Evolutionary conservation across 37 sponge, comb jelly and placozoan genomes (phyloP), one percentile per base, ranked within the genome.

Genomic region (Amphimedon queenslandica): DNA sequence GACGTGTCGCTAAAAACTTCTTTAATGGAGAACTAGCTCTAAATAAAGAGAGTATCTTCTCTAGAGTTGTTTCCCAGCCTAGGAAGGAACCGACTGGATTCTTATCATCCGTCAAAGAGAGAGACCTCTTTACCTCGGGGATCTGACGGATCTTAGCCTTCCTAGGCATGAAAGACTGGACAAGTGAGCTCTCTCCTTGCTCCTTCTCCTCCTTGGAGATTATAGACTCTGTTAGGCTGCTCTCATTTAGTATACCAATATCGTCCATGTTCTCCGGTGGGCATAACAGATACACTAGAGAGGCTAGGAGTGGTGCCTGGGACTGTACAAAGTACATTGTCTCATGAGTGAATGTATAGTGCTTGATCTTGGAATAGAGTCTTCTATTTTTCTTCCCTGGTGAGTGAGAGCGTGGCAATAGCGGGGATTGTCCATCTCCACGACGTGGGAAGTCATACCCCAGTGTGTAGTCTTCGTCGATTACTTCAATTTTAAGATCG

Each of bases 311-410:
- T 2, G 74, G 61, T 0, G 66, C 25, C 37, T 68, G 78, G 0
- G 66, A 37, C 43, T 66, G 67, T n/a, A 84, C 74, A 67, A 84
- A 84, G 1, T 55, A 42, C 11, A 84, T 28, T 3, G 63, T 77
- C 39, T 82, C 83, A 4, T 58, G 13, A 1, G 83, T 82, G 33
- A 82, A 76, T 28, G 55, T n/a, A 40, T 76, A 63, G 57, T 29
- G 64, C 30, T 47, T 57, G 53, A 42, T 31, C 11, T 24, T 81
- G 58, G 55, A 33, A 66, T 42, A 69, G 21, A 23, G 40, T n/a
- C 41, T 35, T 28, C 2, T 64, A 55, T 20, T 4, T 2, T 8
- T 38, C 10, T 42, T 23, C 8, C 5, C 5, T 18, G 16, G 47
- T 40, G 53, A 8, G 31, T 6, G 31, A 33, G 40, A 20, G 36